Base-by-base conservation (phyloP, 1,140 invertebrate genomes). In the Cataglyphis hispanica region DNA sequence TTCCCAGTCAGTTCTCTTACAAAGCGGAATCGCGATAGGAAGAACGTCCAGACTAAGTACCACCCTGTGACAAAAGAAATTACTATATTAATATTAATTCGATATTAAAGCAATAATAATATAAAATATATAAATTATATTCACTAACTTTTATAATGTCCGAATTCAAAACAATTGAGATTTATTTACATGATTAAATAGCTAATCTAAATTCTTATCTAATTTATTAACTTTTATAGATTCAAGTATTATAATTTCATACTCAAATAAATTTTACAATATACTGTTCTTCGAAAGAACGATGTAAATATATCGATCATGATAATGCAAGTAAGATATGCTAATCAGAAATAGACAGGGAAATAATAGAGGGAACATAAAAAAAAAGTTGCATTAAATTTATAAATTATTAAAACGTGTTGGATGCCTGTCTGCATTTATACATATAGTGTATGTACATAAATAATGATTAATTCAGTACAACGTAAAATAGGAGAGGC, bases 11-110 rank as follows among this genome's bases (percentile, higher is more conserved):
- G 94, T 93, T 98, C 98, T 61, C 97, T 96, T 0, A 98, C 97
- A 93, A 98, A 97, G 80, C 97, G 96, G 94, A 99, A 98, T 89
- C 97, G 96, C 13, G 97, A 98, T 43, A 98, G 95, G 93, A 98
- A 98, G 63, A 98, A 96, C 93, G 98, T 98, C 98, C 98, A 99
- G 74, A 98, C 97, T 81, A 98, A 96, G 93, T 97, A 98, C 98
- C 98, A 98, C 92, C 98, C 98, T 98, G 43, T 46, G 95, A 11
- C 72, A 84, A 87, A 90, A 90, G 69, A 84, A 31, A 43, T 72
- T 3, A 60, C 40, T 31, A 7, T 56, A 16, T 77, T 77, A 31
- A 40, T 69, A 58, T 56, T 6, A 40, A 31, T 53, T 11, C 22
- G 13, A 67, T 31, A 31, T n/a, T 40, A 43, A 63, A 43, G 50